Evolutionary conservation across 2,888 invertebrate species (phyloP).

Genomic region (Odontothrips loti): DNA sequence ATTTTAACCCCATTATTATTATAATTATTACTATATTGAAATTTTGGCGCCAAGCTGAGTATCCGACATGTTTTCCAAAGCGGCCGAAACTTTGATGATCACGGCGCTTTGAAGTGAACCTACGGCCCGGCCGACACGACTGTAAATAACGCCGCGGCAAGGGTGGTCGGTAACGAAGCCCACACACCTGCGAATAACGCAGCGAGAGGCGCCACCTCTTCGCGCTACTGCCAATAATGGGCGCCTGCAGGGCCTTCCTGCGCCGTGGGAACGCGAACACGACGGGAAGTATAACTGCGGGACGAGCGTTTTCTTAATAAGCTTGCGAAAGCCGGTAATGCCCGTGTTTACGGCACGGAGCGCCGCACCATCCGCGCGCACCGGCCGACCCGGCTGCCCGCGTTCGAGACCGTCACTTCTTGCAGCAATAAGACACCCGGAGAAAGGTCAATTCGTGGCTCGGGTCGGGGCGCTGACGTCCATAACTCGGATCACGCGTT

Average conservation of each 20-base stretch:
- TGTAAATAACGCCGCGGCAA: too few species aligned
- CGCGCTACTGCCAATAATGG: neutral
- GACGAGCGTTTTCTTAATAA: neutral
- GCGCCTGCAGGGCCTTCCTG: neutral
- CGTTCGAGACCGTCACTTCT: too few species aligned
- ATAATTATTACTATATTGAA: too few species aligned
- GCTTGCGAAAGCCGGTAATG: neutral
- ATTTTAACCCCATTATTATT: too few species aligned
- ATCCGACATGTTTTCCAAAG: too few species aligned
- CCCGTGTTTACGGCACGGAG: neutral
- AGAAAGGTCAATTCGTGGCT: neutral
- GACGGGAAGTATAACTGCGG: neutral
- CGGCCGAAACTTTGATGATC: too few species aligned
- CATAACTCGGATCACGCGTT: too few species aligned
- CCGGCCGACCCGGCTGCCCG: too few species aligned
- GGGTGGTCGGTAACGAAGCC: neutral
- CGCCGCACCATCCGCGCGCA: too few species aligned
- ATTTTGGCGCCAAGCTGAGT: too few species aligned
- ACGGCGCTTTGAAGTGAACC: too few species aligned
- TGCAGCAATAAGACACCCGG: neutral
- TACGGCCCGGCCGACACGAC: too few species aligned
- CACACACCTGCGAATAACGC: neutral
- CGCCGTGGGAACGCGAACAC: neutral
- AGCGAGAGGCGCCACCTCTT: neutral
- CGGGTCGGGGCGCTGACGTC: neutral